Base-by-base conservation (phyloP, 2,888 invertebrate species). In the Hirtodrosophila alboralis region DNA sequence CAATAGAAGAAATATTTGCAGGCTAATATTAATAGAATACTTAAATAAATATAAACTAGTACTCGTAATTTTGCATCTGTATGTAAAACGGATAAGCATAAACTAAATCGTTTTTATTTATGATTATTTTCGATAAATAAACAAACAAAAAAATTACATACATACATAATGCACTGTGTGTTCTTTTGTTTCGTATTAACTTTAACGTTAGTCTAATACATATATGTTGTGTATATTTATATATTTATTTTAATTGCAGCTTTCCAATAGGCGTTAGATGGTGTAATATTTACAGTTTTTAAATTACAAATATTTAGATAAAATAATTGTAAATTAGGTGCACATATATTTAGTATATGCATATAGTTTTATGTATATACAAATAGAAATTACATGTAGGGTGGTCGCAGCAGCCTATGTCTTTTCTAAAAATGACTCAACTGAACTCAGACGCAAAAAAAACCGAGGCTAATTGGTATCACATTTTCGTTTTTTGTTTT, bases 31-130 rank as follows among this genome's bases (percentile, higher is more conserved):
- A 68, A 59, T 68, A 61, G 65, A 78, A 64, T 68, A 65, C 68
- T 74, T 66, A 63, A 74, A 63, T 83, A 68, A 79, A 75, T 68
- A 63, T 48, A 67, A 80, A 69, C 38, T 80, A 73, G 69, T 84
- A 58, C 47, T 67, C 65, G 60, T 74, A 84, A 66, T 48, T 41
- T 43, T 41, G 69, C 51, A 48, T 68, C 58, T 65, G 65, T 61
- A 67, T 77, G 61, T 74, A 70, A 81, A 81, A 68, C 67, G 70
- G 47, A 77, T 73, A 56, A 44, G 54, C 59, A 56, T 70, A 64
- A 73, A 62, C 60, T 67, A 73, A 69, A 73, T 70, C 56, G 59
- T 65, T 75, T 79, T 81, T 75, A 74, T 81, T 84, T 84, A 81
- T 69, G 60, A 70, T 74, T 43, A n/a, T 62, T 45, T 57, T 47